Base-by-base conservation (phyloP, 2,797 vertebrate species). In the Etheostoma nigrum region DNA sequence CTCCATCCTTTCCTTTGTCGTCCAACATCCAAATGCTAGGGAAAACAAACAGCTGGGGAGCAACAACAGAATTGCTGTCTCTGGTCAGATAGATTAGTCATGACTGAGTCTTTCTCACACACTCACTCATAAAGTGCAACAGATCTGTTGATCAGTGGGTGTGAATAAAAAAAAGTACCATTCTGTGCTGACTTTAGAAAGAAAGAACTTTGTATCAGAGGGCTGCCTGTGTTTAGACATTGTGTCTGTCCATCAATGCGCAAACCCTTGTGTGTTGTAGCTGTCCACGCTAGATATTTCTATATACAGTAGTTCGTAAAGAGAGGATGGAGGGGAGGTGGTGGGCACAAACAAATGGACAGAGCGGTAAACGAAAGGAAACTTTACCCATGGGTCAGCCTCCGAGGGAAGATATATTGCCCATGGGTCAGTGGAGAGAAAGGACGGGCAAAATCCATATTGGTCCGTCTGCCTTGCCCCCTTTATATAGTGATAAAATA, bases 401-500 rank as follows among this genome's bases (percentile, higher is more conserved):
- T 90, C 84, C 11, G 86, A 91, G 92, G 84, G 87, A 90, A 92
- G 90, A 94, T 94, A 95, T 94, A 95, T 95, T 93, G 91, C 94
- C 94, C 94, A 95, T 93, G 93, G 94, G 92, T 95, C 93, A 95
- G 92, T 89, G 88, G 74, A 92, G 91, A 93, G 92, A 92, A 92
- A 92, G 93, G 89, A 91, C 89, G 89, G 93, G 91, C 91, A 94
- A 95, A 95, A 95, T 95, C 95, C 94, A 95, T 95, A 95, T 95
- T 92, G 84, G 91, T 91, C 93, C 84, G 91, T 94, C 93, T 93
- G 93, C 83, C 91, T 93, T 93, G 92, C 95, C 93, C 93, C 91
- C 91, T 92, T 95, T 94, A 94, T 95, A 95, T 95, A 94, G 93
- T 94, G 94, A 95, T 96, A 94, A 96, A 96, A 96, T 95, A 96